These are phyloP conservation scores for Seriola quinqueradiata DNA, from an alignment of 2,113 vertebrate genomes.

Conservation along the genomic window DNA sequence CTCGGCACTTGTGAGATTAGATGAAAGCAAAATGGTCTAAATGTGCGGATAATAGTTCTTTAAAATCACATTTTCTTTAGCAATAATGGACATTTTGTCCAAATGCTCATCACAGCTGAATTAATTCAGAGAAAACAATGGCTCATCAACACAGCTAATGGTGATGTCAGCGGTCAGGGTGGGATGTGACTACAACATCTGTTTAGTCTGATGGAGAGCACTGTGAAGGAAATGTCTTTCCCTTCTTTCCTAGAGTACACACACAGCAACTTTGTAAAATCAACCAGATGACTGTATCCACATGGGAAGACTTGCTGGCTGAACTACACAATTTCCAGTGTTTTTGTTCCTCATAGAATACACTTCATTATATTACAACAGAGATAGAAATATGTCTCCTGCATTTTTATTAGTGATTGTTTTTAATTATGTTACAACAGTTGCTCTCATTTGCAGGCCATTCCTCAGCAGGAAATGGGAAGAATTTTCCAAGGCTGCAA, in stretches of 20 bases:
- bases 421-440: slow-evolving; percentile 50
- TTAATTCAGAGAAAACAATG: background rate
- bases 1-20: background rate
- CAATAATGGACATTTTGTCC: background rate
- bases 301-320: background rate
- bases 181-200: slow-evolving; percentile 46
- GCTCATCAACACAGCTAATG: slow-evolving; percentile 22
- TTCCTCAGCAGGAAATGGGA: slow-evolving; percentile 70
- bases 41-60: slow-evolving; percentile 6
- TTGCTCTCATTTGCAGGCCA: slow-evolving; percentile 59
- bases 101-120: slow-evolving; percentile 17
- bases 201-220: slow-evolving; percentile 55
- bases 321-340: background rate
- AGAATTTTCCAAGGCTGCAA: slow-evolving; percentile 67
- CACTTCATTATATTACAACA: slow-evolving; percentile 12
- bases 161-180: slow-evolving; percentile 24
- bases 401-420: slow-evolving; percentile 42
- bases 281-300: slow-evolving; percentile 24
- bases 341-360: background rate
- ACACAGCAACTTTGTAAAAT: slow-evolving; percentile 8
- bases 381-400: slow-evolving; percentile 17
- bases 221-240: slow-evolving; percentile 30
- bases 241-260: slow-evolving; percentile 21
- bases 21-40: slow-evolving; percentile 1
- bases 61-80: background rate